Conservation (phyloP, 2,888 invertebrate species). For the Diaprepes abbreviatus region DNA sequence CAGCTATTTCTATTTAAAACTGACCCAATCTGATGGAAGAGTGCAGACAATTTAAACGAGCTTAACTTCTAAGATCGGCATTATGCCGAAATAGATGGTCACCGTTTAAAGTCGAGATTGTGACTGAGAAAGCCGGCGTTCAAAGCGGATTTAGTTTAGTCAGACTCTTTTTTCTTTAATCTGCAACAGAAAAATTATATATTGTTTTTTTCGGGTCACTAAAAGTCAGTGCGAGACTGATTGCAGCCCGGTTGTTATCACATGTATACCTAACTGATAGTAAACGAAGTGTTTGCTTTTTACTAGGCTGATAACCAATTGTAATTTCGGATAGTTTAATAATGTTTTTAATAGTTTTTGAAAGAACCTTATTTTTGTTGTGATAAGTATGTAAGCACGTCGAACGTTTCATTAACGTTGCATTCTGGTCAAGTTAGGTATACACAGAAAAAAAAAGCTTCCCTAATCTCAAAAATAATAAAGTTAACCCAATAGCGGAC, state of each 20-base stretch:
- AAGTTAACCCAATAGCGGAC: too few species aligned
- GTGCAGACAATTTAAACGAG: constrained; percentile 4
- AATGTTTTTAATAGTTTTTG: constrained; percentile 17
- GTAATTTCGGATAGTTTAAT: constrained; percentile 2
- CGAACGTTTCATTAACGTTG: background rate
- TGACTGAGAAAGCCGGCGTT: constrained; percentile 32
- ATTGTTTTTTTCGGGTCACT: constrained; percentile 8
- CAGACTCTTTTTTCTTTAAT: constrained; percentile 28
- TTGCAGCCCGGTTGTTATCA: constrained; percentile 22
- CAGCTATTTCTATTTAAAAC: background rate
- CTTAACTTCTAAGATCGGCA: constrained; percentile 8
- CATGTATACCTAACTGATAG: constrained; percentile 36
- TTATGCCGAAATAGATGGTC: constrained; percentile 14
- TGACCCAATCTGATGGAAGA: background rate
- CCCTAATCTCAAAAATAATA: too few species aligned
- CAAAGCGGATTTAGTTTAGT: constrained; percentile 15
- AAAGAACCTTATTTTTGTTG: constrained; percentile 18
- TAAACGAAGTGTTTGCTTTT: constrained; percentile 35
- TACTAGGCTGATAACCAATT: constrained; percentile 17
- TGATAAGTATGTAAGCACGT: background rate
- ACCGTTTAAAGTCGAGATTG: constrained; percentile 8
- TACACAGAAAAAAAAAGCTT: too few species aligned
- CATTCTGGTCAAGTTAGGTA: background rate
- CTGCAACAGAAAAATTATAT: constrained; percentile 36
- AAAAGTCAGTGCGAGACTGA: constrained; percentile 7